Evolutionary conservation across 2,888 invertebrate species (phyloP).

Genomic region (Drosophila fungiperda): DNA sequence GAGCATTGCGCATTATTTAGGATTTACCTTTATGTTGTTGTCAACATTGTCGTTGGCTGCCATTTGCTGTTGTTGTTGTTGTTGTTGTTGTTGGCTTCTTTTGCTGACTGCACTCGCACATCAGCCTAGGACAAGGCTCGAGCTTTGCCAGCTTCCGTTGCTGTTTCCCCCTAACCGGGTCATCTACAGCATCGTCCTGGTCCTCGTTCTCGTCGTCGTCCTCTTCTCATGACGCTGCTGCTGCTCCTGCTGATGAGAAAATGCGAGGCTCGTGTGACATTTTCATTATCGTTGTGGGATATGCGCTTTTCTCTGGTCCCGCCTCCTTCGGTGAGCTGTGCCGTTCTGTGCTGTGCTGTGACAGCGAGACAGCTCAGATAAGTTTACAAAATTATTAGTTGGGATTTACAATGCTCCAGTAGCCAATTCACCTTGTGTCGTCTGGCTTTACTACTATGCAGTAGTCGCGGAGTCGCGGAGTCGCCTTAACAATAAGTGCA

Average conservation of each 20-base stretch:
- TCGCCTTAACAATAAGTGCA: constrained; percentile 6
- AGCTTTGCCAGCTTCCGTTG: constrained; percentile 15
- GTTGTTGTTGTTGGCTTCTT: constrained; percentile 42
- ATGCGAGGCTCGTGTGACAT: constrained; percentile 84
- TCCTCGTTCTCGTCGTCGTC: constrained; percentile 1
- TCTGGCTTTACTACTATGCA: neutral
- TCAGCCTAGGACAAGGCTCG: constrained; percentile 36
- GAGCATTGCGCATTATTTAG: constrained; percentile 79
- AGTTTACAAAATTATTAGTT: constrained; percentile 83
- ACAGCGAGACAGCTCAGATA: constrained; percentile 71
- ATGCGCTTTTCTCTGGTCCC: constrained; percentile 64
- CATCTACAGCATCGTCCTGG: constrained; percentile 3
- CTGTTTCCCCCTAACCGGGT: constrained; percentile 1
- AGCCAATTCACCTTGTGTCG: constrained; percentile 2
- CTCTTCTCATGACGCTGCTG: constrained; percentile 56
- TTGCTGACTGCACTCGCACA: constrained; percentile 64
- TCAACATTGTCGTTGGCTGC: constrained; percentile 58
- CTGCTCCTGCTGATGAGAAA: constrained; percentile 81
- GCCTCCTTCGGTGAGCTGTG: neutral
- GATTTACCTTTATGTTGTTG: constrained; percentile 82
- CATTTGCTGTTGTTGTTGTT: constrained; percentile 23
- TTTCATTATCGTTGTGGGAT: constrained; percentile 83
- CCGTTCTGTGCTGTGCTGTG: constrained; percentile 45
- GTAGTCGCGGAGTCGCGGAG: neutral
- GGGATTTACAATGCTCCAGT: constrained; percentile 77